Percentiles rank a stretch among this genome's conserved stretches.
Conservation (phyloP, 2,113 vertebrate genomes). For the Heptranchias perlo region DNA sequence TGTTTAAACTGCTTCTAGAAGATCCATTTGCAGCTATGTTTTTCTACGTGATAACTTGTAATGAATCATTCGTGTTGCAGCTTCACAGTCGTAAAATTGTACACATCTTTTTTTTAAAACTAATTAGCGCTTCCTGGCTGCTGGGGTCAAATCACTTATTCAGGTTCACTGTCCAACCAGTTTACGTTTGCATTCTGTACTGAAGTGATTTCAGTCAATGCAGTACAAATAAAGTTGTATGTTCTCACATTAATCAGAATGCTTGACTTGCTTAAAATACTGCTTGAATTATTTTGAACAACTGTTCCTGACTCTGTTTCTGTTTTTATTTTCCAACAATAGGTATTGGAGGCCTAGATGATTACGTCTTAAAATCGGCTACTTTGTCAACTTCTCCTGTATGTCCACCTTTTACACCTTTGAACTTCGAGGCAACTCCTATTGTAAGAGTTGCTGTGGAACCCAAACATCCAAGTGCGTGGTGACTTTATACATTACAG, state of each 20-base stretch:
- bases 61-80: not conserved
- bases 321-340: conserved; percentile 42
- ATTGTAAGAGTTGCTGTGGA: conserved; percentile 91
- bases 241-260: not conserved
- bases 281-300: not conserved
- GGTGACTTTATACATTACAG: not conserved
- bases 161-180: not conserved
- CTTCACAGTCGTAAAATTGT: not conserved
- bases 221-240: not conserved
- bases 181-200: not conserved
- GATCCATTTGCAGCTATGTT: not conserved
- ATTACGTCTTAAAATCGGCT: conserved; percentile 85
- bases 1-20: not conserved
- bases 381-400: conserved; percentile 75
- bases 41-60: not conserved
- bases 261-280: not conserved
- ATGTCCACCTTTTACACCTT: conserved; percentile 82
- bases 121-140: not conserved
- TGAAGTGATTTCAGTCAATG: not conserved
- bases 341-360: conserved; percentile 88
- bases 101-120: not conserved
- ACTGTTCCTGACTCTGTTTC: conserved; percentile 25
- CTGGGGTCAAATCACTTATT: not conserved
- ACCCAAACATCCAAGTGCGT: conserved; percentile 87
- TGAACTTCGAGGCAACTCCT: conserved; percentile 85